Evolutionary conservation across 2,113 vertebrate species (phyloP).

Genomic region (Pomatorhinus ruficollis): DNA sequence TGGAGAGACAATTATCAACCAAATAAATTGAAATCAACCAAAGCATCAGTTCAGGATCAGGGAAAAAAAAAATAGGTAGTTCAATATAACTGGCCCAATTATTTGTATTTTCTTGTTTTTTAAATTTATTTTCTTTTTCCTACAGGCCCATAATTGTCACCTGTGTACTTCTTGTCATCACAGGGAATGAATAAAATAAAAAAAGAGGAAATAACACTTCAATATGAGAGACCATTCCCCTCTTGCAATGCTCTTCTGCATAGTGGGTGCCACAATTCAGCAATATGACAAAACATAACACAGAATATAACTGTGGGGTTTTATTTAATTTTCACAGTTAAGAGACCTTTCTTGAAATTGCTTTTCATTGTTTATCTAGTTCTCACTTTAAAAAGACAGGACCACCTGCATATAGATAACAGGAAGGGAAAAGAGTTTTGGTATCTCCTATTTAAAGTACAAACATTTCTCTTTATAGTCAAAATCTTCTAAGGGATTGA

Average conservation of each 20-base stretch:
- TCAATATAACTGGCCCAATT: not conserved
- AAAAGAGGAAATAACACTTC: not conserved
- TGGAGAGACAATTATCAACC: not conserved
- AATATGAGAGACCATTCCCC: not conserved
- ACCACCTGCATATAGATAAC: not conserved
- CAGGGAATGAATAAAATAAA: not conserved
- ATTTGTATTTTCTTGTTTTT: not conserved
- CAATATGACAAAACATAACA: not conserved
- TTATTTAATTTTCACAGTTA: not conserved
- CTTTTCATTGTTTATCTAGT: conserved; percentile 1
- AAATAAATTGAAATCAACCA: not conserved
- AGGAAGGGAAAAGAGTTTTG: not conserved
- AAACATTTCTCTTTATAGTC: not conserved
- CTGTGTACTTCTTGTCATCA: not conserved
- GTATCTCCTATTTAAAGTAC: not conserved
- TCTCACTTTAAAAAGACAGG: not conserved
- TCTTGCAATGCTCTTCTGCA: not conserved
- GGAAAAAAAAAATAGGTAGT: not conserved
- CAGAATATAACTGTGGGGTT: not conserved
- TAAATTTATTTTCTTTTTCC: not conserved
- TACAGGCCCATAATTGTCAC: not conserved
- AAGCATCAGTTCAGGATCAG: not conserved
- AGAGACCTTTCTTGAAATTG: not conserved
- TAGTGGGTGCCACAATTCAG: not conserved
- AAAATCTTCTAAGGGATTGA: not conserved